Conservation (phyloP, 1,140 invertebrate genomes). For the Zaprionus lachaisei region DNA sequence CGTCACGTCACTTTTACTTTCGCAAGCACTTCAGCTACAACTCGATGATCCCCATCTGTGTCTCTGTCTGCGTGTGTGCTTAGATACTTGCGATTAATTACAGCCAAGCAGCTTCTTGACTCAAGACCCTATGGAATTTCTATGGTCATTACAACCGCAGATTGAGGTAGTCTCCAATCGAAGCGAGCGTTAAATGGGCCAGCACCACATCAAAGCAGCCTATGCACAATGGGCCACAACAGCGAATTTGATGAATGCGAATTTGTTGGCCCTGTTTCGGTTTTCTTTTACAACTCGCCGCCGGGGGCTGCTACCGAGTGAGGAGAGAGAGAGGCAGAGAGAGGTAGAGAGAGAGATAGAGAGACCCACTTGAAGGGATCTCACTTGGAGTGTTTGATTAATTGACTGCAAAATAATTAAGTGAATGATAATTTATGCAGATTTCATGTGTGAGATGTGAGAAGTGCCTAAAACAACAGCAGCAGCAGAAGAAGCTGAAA, state of each 20-base stretch:
- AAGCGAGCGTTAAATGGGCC: conserved; percentile 74
- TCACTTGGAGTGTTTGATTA: conserved; percentile 60
- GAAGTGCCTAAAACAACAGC: not conserved
- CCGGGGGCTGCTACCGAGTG: conserved; percentile 28
- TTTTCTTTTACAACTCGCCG: conserved; percentile 61
- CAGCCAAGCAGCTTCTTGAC: conserved; percentile 49
- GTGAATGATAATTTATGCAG: conserved; percentile 59
- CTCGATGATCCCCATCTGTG: not conserved
- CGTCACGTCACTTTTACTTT: conserved; percentile 51
- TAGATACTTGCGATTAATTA: conserved; percentile 80
- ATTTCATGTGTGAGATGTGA: conserved; percentile 38
- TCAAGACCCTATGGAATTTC: conserved; percentile 65
- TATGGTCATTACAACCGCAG: conserved; percentile 40
- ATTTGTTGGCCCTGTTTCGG: conserved; percentile 51
- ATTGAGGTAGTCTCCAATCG: conserved; percentile 20
- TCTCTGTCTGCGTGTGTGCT: conserved; percentile 31
- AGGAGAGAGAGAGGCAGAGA: not conserved
- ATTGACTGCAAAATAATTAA: conserved; percentile 69
- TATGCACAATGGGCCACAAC: conserved; percentile 20
- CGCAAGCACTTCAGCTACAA: conserved; percentile 17
- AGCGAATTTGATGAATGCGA: conserved; percentile 57
- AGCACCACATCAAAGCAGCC: conserved; percentile 47
- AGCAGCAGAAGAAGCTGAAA: conserved; percentile 2
- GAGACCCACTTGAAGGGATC: conserved; percentile 37
- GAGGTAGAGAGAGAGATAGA: not conserved